phyloP scores from a whole-genome alignment of 2,113 vertebrate genomes.

The Hippotragus niger region DNA sequence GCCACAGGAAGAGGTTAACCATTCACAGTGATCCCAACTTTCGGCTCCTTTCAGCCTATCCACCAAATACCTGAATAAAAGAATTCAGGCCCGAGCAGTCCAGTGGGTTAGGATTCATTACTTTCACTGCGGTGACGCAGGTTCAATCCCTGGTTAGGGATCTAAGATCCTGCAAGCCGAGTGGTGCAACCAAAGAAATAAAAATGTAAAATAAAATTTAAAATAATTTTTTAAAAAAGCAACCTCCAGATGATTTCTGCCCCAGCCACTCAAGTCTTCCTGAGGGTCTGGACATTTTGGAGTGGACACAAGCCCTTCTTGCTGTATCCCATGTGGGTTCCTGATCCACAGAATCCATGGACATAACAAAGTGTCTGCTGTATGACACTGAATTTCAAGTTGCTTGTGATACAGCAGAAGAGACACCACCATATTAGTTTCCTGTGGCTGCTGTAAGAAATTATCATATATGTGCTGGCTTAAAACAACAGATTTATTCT shows the following conservation, averaged over 20 bases:
- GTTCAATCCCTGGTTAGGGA: neutral
- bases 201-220: neutral
- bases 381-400: neutral
- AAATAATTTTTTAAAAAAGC: neutral
- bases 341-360: neutral
- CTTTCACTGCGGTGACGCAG: neutral
- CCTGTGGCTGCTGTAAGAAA: neutral
- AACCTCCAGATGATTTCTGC: neutral
- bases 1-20: neutral
- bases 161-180: neutral
- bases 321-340: neutral
- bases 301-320: neutral
- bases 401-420: neutral
- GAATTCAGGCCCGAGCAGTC: rapidly evolving
- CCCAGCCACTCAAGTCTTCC: neutral
- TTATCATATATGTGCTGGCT: neutral
- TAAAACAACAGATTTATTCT: neutral
- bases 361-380: neutral
- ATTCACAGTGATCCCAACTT: neutral
- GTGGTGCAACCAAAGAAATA: neutral
- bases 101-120: neutral
- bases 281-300: neutral
- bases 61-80: neutral
- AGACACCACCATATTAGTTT: neutral
- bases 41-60: neutral